These are phyloP conservation scores for Pollenia amentaria DNA, from an alignment of 2,888 invertebrate genomes.

Conservation along the genomic window DNA sequence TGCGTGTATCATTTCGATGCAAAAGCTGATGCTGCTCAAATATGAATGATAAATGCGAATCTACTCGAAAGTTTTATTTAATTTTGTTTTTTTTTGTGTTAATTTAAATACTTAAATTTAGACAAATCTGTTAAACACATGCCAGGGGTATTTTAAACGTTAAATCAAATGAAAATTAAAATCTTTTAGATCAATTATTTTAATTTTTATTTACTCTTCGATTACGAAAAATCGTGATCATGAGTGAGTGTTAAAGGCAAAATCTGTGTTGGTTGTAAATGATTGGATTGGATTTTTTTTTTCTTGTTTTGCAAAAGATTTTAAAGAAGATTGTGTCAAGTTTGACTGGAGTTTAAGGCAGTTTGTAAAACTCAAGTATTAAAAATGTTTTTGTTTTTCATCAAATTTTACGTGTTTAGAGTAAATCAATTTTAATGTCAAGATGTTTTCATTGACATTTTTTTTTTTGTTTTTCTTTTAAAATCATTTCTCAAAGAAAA, in stretches of 20 bases:
- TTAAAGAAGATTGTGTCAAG: neutral
- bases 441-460: neutral
- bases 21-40: slow-evolving; percentile 26
- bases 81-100: neutral
- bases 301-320: slow-evolving; percentile 16
- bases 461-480: neutral
- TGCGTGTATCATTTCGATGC: slow-evolving; percentile 46
- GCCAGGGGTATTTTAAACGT: slow-evolving; percentile 30
- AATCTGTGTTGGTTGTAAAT: slow-evolving; percentile 18
- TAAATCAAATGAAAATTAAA: slow-evolving; percentile 44
- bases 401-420: slow-evolving; percentile 28
- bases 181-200: slow-evolving; percentile 52
- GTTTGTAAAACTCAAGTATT: neutral
- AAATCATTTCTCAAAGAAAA: too few relatives aligned
- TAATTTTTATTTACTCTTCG: slow-evolving; percentile 11
- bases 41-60: slow-evolving; percentile 7
- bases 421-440: slow-evolving; percentile 10
- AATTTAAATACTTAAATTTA: slow-evolving; percentile 38
- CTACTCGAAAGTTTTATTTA: neutral
- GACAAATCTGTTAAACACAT: slow-evolving; percentile 49
- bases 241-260: slow-evolving; percentile 22
- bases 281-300: neutral
- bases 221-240: slow-evolving; percentile 28
- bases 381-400: neutral
- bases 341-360: neutral